Evolutionary conservation across 2,113 vertebrate genomes (phyloP), one percentile per base, ranked within the genome.

Genomic region (Benitochromis conjunctus): DNA sequence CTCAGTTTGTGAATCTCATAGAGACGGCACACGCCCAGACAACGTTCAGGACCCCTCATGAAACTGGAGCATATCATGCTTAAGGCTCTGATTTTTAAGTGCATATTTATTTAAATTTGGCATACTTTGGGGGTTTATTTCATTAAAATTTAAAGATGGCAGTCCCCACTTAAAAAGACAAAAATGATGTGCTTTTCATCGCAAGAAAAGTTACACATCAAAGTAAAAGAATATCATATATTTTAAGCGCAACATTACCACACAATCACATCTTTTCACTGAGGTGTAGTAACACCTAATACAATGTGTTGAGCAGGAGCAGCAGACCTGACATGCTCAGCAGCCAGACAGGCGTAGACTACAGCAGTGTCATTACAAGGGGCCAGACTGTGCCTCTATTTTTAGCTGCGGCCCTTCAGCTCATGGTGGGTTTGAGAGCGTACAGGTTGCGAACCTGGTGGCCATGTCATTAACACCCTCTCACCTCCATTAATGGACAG

Each of bases 381-480:
- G 81, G 82, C 91, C 92, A 89, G 91, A 84, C 89, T 5, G 55
- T 29, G 64, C n/a, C 8, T 85, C 91, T 95, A 93, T 94, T 92
- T 92, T 90, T 93, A 92, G 87, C 83, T 13, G 29, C 9, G 5
- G 79, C 36, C 84, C 77, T 79, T 18, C 36, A 43, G 66, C 84
- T 85, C 81, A 5, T 26, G 9, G 84, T 81, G 84, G 85, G 74
- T 78, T 62, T 55, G 83, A 86, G 85, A 36, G 87, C 6, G 41
- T 41, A 46, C 84, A 83, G 86, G 89, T 85, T 81, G 79, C 56
- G 51, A 85, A 86, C 87, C 91, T 56, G 66, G 60, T 54, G 80
- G 79, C 83, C 69, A 19, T 85, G 90, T 86, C 89, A 92, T 92
- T 91, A 91, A 86, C 85, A 83, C 81, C 77, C 64, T 86, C 83